Conservation (phyloP, 1,140 invertebrate genomes). For the Melipona quadrifasciata region DNA sequence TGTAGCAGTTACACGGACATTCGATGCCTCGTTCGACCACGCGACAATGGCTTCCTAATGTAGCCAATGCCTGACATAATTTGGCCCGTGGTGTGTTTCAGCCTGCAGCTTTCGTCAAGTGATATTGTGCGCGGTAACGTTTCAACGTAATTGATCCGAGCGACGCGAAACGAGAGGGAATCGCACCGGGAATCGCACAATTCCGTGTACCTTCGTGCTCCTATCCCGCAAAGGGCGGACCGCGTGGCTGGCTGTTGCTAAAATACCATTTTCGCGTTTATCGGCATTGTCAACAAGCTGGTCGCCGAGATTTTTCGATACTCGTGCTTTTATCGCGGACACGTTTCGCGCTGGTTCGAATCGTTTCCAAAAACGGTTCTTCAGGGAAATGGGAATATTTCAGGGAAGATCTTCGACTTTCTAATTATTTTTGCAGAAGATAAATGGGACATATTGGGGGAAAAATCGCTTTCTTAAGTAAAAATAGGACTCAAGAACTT, state of each 20-base stretch:
- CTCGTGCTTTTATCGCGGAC: too few relatives aligned
- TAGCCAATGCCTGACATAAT: conserved; percentile 66
- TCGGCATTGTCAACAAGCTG: conserved; percentile 19
- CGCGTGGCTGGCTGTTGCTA: conserved; percentile 39
- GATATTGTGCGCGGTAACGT: conserved; percentile 38
- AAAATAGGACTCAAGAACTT: too few relatives aligned
- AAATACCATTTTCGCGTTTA: conserved; percentile 51
- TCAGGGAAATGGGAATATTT: too few relatives aligned
- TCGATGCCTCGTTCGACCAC: conserved; percentile 37
- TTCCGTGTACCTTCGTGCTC: conserved; percentile 44
- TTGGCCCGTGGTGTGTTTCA: conserved; percentile 39
- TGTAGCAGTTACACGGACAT: conserved; percentile 54
- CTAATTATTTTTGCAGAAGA: too few relatives aligned
- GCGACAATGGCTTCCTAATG: conserved; percentile 67
- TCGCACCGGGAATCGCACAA: conserved; percentile 42
- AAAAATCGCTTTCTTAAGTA: too few relatives aligned
- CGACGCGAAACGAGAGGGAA: conserved; percentile 24
- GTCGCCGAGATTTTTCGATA: background rate
- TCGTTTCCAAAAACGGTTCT: background rate
- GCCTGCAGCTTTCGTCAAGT: conserved; percentile 37
- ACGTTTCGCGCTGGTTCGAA: background rate
- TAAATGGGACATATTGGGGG: too few relatives aligned
- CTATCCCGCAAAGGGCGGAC: conserved; percentile 27
- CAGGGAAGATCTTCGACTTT: too few relatives aligned
- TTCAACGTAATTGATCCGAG: conserved; percentile 64